These are phyloP conservation scores for Tapirus terrestris DNA, from an alignment of 2,113 vertebrate genomes.

Conservation along the genomic window DNA sequence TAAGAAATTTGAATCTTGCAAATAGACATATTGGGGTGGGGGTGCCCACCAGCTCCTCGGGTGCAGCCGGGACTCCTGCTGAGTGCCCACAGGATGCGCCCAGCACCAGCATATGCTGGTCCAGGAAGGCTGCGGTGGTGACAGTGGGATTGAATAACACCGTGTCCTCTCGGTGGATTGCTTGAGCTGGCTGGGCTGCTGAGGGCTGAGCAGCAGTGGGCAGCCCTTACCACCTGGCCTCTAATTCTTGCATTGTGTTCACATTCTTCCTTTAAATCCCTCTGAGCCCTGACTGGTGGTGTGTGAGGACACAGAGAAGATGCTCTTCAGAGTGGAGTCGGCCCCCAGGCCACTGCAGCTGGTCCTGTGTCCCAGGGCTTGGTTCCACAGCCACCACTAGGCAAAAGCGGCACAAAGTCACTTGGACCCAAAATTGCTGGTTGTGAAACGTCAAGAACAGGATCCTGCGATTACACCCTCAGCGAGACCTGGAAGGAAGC, in stretches of 20 bases:
- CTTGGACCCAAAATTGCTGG: neutral
- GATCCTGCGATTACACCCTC: neutral
- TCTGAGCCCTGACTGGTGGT: neutral
- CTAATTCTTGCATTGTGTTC: neutral
- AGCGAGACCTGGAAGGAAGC: neutral
- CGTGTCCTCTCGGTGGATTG: too few relatives aligned
- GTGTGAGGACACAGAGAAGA: neutral
- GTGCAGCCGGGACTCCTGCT: neutral
- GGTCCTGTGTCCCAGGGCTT: neutral
- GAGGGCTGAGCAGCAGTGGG: neutral
- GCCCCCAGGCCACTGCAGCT: neutral
- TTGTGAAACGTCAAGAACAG: neutral
- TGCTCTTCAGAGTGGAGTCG: neutral
- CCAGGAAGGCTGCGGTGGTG: neutral
- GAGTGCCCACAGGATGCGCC: neutral
- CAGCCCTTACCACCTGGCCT: neutral
- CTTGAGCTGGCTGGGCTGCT: neutral
- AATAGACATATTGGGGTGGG: neutral
- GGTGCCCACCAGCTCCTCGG: neutral
- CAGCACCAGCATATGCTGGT: rapidly evolving
- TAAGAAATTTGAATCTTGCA: neutral
- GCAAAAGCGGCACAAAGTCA: neutral
- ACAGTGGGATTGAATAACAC: neutral
- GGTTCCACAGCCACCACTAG: neutral
- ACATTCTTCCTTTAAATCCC: neutral